Evolutionary conservation across 2,888 invertebrate genomes (phyloP), one percentile per base, ranked within the genome.

Genomic region (Odontomyia ornata): DNA sequence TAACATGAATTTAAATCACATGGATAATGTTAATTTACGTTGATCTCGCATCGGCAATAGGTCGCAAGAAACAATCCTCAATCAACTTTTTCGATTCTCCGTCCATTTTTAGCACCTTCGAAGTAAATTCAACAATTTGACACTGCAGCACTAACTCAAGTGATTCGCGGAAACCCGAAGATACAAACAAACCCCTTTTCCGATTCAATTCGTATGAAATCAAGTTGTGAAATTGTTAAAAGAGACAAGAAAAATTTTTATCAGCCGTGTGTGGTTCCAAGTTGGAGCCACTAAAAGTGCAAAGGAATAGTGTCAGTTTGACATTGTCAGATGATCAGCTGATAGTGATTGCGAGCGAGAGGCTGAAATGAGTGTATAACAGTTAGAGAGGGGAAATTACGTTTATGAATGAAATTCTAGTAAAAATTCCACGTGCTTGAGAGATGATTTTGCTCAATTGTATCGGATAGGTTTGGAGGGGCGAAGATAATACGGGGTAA

Each of bases 51-150:
- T 90, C 90, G 11, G 87, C 89, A 21, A 91, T 89, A 79, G 90
- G 89, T 43, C 91, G 88, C 36, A 92, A 86, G 81, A 92, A 91
- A 82, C 90, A 89, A 85, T 92, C 92, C 80, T 91, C 89, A 67
- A 90, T 89, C 77, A 90, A 85, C 81, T 90, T 88, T 76, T 88
- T 88, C 80, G 89, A 89, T 81, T 88, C 87, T 81, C 89, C 88
- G 83, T 91, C 90, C 91, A 91, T 80, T 78, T 57, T 52, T 5
- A 23, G 23, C 7, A 36, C 9, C 36, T 36, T 36, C 36, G 36
- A 36, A 18, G 13, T 15, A 15, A 4, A 52, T 9, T 43, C 15
- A 15, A 52, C n/a, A n/a, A 52, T 4, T 52, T 52, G 36, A 36
- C 3, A 36, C 18, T 9, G 52, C 15, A 52, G 15, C 15, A 15